Evolutionary conservation across 2,797 vertebrate genomes (phyloP), one percentile per base, ranked within the genome.

Genomic region (Schizothorax lantsangensis): DNA sequence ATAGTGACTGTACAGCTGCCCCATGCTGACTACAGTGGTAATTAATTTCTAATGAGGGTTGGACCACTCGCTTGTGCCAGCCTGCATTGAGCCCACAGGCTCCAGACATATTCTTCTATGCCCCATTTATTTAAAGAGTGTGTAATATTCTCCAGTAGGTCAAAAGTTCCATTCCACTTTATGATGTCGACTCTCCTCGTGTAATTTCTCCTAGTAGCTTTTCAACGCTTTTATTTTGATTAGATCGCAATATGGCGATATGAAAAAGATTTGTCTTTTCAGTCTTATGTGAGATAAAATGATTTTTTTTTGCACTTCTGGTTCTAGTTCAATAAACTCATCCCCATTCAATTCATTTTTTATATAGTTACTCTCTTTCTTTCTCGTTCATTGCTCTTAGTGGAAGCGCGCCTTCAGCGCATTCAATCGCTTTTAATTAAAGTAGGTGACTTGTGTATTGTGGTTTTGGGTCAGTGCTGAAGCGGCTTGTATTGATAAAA

Each of bases 401-500:
- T 72, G 36, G 40, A 90, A 59, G 77, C 69, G 62, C 26, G 23
- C 0, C n/a, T 45, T 33, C 33, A 84, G 78, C 33, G 30, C 10
- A 43, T 89, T 91, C 71, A 90, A 40, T 86, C 14, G 62, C 68
- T 66, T 88, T 92, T 91, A 80, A 93, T 94, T 88, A 91, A 88
- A 89, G 71, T 21, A 69, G 68, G 59, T 84, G 72, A 92, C 87
- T 26, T 79, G 33, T 88, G 87, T 89, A 84, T 91, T 89, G 89
- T 91, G 86, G 84, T 85, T 89, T 90, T 87, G 88, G 90, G 92
- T 95, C 95, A 92, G 89, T 87, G 87, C 91, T 92, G 95, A 93
- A 90, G 91, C 93, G 89, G 88, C 91, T 91, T 89, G 89, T 93
- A 90, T 92, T 90, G 93, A 95, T 95, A 95, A 93, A 91, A 94